phyloP scores from a whole-genome alignment of 2,113 vertebrate species.

The Myotis yumanensis region DNA sequence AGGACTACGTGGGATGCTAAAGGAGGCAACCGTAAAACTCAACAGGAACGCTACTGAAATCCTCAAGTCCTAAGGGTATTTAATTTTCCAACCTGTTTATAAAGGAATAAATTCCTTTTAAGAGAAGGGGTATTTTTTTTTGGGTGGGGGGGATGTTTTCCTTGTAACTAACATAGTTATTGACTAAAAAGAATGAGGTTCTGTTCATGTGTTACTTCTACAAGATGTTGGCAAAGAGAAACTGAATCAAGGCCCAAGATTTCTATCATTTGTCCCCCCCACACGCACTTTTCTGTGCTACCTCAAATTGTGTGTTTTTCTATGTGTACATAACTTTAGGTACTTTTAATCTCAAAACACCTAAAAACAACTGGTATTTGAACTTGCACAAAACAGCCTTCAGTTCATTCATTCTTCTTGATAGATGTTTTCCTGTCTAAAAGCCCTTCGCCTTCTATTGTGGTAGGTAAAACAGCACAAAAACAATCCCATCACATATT shows the following conservation, averaged over 20 bases:
- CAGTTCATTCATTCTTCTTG: background rate
- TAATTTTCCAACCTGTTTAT: slow-evolving; percentile 5
- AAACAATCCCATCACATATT: background rate
- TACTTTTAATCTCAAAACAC: background rate
- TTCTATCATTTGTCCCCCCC: background rate
- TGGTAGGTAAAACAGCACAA: background rate
- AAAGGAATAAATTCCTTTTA: slow-evolving; percentile 44
- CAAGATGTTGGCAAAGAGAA: background rate
- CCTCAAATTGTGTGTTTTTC: background rate
- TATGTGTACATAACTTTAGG: background rate
- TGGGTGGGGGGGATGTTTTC: background rate
- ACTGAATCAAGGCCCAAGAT: background rate
- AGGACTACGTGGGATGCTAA: background rate
- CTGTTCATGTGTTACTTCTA: background rate
- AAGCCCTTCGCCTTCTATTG: background rate
- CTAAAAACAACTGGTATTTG: background rate
- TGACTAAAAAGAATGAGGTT: slow-evolving; percentile 29
- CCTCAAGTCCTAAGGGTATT: background rate
- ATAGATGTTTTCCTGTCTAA: background rate
- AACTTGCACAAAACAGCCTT: background rate
- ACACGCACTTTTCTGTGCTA: background rate
- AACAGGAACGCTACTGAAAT: background rate
- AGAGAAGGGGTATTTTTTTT: background rate
- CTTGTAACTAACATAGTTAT: slow-evolving; percentile 9
- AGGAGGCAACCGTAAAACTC: background rate